Base-by-base conservation (phyloP, 2,888 invertebrate genomes). In the Philaethria dido region DNA sequence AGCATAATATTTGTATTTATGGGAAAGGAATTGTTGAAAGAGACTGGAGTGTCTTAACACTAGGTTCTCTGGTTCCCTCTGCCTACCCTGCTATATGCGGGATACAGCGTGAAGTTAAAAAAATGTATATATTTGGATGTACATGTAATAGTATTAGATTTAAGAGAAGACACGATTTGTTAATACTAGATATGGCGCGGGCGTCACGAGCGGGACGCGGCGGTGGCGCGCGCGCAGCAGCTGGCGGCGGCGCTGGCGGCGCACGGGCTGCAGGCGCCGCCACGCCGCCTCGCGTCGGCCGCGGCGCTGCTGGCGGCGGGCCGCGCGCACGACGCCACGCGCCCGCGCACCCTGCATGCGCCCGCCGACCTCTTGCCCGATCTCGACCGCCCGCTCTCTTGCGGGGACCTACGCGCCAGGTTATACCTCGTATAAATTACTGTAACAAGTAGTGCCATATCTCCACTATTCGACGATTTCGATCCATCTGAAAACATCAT, bases 131-230 rank as follows among this genome's bases (percentile, higher is more conserved):
- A n/a, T n/a, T n/a, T n/a, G n/a, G n/a, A n/a, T n/a, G n/a, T n/a
- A n/a, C n/a, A n/a, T n/a, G n/a, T n/a, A n/a, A n/a, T n/a, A n/a
- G n/a, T n/a, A n/a, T n/a, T n/a, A n/a, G n/a, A n/a, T n/a, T n/a
- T n/a, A n/a, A n/a, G n/a, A n/a, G n/a, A n/a, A n/a, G n/a, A n/a
- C n/a, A n/a, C n/a, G n/a, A 33, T 33, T 33, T 3, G 3, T 33
- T 3, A 33, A 1, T 42, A 16, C 14, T 60, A 91, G 88, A 93
- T 98, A 73, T 98, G 98, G 98, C 97, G 98, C 81, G 97, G 97
- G 55, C 96, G 97, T 77, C 96, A 98, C 83, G 98, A 98, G 84
- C 93, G 98, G 76, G 98, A 98, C 85, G 95, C 98, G 88, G 97
- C 98, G 0, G 93, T 96, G 76, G 93, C 97, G 78, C 94, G 97